Base-by-base conservation (phyloP, 2,113 vertebrate species). In the Tetraodon nigroviridis region DNA sequence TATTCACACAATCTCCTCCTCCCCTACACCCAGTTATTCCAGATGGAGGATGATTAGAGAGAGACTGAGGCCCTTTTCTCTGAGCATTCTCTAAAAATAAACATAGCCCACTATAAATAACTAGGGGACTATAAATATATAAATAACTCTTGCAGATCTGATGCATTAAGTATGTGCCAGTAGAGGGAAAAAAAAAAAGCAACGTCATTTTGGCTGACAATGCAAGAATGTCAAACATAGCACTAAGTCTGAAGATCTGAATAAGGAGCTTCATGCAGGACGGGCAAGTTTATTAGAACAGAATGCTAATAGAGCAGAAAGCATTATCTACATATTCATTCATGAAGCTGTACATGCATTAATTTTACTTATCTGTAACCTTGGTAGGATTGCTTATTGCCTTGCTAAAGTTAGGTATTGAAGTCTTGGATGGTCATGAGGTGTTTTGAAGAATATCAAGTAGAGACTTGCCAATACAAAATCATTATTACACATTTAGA, bases 91-190 rank as follows among this genome's bases (percentile, higher is more conserved):
- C 83, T 85, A 69, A 77, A 87, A 84, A 84, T 83, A 87, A 83
- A 84, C 71, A 61, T 61, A 67, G 59, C 50, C 51, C 55, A 74
- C 83, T 86, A 85, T 77, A 86, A 87, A 89, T 86, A 89, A 80
- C 71, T 37, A 45, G 37, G n/a, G 44, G 44, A 46, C 16, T 6
- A 46, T 46, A 46, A 16, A 46, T 37, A 37, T 37, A 37, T 37
- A 37, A 37, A 37, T 37, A 37, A 67, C 67, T 67, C 62, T 76
- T 51, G 73, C 78, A 62, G 77, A 77, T 37, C 66, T 75, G 73
- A 84, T 84, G 73, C 78, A 84, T 86, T 83, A 86, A 84, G 80
- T 78, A 87, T 76, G 27, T 76, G 64, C 63, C 64, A 63, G 71
- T 67, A 65, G 32, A 12, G 7, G 4, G 5, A 60, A 66, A 69